These are phyloP conservation scores for Trachelus tabidus DNA, from an alignment of 2,888 invertebrate genomes.

Conservation along the genomic window DNA sequence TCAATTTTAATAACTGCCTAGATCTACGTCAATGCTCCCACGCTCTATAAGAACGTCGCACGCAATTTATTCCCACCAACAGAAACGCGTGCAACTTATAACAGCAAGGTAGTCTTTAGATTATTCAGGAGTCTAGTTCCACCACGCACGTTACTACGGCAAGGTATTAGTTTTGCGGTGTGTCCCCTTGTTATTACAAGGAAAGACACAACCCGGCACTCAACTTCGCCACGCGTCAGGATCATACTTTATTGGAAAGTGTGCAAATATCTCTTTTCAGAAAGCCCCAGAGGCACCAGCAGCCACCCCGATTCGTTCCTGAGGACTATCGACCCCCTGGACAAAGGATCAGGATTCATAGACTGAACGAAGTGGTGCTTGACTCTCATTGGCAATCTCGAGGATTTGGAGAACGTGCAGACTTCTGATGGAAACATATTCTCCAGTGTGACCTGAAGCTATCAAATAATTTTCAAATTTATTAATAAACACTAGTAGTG, in stretches of 20 bases:
- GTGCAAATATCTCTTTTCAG: constrained; percentile 46
- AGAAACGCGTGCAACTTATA: not conserved
- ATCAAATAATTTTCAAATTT: not conserved
- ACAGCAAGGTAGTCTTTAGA: not conserved
- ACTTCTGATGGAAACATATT: not conserved
- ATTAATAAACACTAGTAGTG: not conserved
- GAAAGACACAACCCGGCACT: constrained; percentile 55
- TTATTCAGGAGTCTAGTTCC: not conserved
- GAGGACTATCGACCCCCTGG: not conserved
- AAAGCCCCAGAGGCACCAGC: not conserved
- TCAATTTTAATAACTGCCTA: not conserved
- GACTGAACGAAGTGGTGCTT: not conserved
- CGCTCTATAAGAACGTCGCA: not conserved
- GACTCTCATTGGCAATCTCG: not conserved
- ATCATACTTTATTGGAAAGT: constrained; percentile 63
- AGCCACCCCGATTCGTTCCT: not conserved
- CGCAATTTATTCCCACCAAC: not conserved
- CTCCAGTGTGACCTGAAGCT: not conserved
- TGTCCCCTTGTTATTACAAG: constrained; percentile 60
- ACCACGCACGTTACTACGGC: constrained; percentile 14
- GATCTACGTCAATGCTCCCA: not conserved
- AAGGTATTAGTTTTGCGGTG: constrained; percentile 53
- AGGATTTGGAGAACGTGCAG: not conserved
- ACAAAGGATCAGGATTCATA: not conserved
- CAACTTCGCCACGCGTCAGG: constrained; percentile 53